phyloP scores from a whole-genome alignment of 2,113 vertebrate species.

The Oncorhynchus nerka region DNA sequence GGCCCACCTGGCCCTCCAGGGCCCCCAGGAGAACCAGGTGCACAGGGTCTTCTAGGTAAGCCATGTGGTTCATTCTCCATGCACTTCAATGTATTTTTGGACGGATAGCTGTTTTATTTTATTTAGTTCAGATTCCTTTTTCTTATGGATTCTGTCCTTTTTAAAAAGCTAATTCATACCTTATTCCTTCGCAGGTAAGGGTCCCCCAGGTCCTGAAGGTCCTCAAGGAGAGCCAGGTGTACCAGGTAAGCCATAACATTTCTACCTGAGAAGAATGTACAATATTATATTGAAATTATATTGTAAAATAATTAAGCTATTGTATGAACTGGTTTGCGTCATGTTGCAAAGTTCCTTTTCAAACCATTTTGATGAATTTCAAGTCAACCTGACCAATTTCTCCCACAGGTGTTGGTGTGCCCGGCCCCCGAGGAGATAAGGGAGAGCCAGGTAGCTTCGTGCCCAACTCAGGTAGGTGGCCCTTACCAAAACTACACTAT shows the following conservation, averaged over 20 bases:
- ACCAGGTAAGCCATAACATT: slow-evolving; percentile 1
- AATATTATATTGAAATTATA: not conserved
- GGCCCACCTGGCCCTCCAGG: slow-evolving; percentile 67
- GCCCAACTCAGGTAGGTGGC: slow-evolving; percentile 77
- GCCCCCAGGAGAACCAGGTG: slow-evolving; percentile 37
- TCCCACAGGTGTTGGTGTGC: slow-evolving; percentile 75
- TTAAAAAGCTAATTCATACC: not conserved
- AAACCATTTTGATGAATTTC: not conserved
- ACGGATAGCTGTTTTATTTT: not conserved
- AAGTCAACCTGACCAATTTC: not conserved
- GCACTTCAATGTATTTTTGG: not conserved
- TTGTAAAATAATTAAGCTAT: not conserved
- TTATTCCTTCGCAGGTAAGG: slow-evolving; percentile 56
- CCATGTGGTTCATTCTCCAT: not conserved
- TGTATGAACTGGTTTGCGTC: not conserved
- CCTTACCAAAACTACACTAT: not conserved
- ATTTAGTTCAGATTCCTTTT: not conserved
- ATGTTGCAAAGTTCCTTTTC: no score
- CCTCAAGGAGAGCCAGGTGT: slow-evolving; percentile 69
- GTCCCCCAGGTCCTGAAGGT: slow-evolving; percentile 80
- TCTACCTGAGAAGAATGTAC: no score
- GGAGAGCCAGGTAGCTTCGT: slow-evolving; percentile 81
- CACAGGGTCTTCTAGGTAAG: slow-evolving; percentile 50
- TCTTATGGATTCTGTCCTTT: slow-evolving; percentile 2
- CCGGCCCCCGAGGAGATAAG: slow-evolving; percentile 81